Percentiles rank a stretch among this genome's conserved stretches.
Conservation (phyloP, 2,888 invertebrate genomes). For the Napeogenes inachia region DNA sequence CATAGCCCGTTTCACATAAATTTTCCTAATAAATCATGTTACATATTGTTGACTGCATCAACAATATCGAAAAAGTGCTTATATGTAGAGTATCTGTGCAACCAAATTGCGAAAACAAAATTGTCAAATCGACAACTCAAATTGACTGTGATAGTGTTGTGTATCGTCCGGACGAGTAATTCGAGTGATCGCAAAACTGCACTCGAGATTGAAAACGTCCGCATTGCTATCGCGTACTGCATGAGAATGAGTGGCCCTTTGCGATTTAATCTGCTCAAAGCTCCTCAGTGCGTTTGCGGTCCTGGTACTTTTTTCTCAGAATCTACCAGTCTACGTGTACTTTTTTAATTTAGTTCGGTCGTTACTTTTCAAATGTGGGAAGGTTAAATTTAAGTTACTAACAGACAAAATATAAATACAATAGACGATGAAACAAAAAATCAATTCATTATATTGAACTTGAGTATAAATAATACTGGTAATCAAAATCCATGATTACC, state of each 20-base stretch:
- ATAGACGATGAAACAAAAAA: neutral
- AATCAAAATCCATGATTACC: no score
- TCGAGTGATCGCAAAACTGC: conserved; percentile 36
- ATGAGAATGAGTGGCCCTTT: conserved; percentile 53
- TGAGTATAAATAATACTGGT: no score
- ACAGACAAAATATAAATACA: neutral
- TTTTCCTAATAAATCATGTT: no score
- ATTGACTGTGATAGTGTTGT: neutral
- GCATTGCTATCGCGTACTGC: conserved; percentile 47
- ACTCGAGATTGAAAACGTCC: conserved; percentile 44
- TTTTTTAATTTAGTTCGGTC: conserved; percentile 28
- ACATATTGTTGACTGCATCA: no score
- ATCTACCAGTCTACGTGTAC: conserved; percentile 29
- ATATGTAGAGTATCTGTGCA: no score
- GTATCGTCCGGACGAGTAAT: conserved; percentile 4
- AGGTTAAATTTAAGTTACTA: conserved; percentile 9
- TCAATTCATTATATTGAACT: no score
- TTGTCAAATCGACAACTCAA: neutral
- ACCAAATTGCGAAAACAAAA: conserved; percentile 5
- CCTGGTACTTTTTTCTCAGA: conserved; percentile 46
- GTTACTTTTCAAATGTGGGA: conserved; percentile 32
- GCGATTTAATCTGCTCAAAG: conserved; percentile 58
- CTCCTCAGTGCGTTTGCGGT: conserved; percentile 41
- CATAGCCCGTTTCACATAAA: no score
- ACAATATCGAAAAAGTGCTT: no score